Evolutionary conservation across 2,113 vertebrate genomes (phyloP), one percentile per base, ranked within the genome.

Genomic region (Bucco capensis): DNA sequence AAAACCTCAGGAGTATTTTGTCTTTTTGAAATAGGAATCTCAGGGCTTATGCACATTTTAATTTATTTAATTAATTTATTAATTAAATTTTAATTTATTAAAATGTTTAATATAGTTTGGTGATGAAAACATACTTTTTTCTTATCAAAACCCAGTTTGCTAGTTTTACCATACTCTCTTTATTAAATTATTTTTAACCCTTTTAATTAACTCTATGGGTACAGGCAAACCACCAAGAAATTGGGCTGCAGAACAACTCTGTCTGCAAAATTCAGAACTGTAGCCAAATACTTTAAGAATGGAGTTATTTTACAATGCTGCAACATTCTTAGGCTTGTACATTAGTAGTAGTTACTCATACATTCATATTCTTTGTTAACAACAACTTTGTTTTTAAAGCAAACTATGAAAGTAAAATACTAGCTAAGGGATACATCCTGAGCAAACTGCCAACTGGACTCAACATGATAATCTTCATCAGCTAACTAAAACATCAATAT

Each of bases 181-280:
- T 5, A 72, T 44, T 15, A 44, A 82, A 78, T 53, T 78, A 92
- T 84, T 94, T 94, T 90, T 64, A 92, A 72, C 44, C 90, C 37
- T 62, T 33, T 83, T 86, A 86, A 90, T 83, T 86, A 92, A 76
- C 27, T 19, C 30, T 67, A 73, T 21, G n/a, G 25, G 54, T 47
- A 49, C 5, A 60, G 53, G 65, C 56, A 88, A 94, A 46, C 53
- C 33, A 65, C 62, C 49, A 56, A 90, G 80, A 90, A 81, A 84
- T 0, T 27, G 56, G 56, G 66, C 74, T 79, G 8, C 25, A 79
- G 66, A 78, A 57, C 44, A 81, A 81, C 33, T 75, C 37, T 46
- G 40, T 81, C 73, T 74, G 56, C 54, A 51, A 49, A 89, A 84
- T 50, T 76, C 30, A 74, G 66, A 81, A 50, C 57, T 60, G 37